These are phyloP conservation scores for Drosophila diplacantha DNA, from an alignment of 2,888 invertebrate species.

Conservation along the genomic window DNA sequence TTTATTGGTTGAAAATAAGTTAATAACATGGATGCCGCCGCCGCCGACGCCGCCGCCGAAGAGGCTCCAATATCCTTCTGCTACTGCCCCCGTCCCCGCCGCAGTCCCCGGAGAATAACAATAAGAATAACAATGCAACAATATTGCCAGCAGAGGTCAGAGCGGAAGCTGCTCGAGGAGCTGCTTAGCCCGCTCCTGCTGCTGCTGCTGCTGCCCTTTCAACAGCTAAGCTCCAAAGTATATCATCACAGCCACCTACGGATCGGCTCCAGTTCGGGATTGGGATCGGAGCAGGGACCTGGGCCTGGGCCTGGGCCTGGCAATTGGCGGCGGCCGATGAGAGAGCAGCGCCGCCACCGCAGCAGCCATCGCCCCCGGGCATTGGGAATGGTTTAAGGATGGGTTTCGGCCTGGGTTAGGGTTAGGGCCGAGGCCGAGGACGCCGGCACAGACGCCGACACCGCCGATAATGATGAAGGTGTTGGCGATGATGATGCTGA, in stretches of 20 bases:
- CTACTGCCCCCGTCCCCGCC: neutral
- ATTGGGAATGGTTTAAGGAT: slow-evolving; percentile 4
- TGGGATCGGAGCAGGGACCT: neutral
- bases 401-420: slow-evolving; percentile 1
- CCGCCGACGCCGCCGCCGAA: slow-evolving; percentile 16
- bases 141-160: slow-evolving; percentile 53
- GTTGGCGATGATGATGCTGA: slow-evolving; percentile 54
- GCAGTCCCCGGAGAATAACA: slow-evolving; percentile 8
- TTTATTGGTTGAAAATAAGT: slow-evolving; percentile 76
- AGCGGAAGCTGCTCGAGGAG: slow-evolving; percentile 20
- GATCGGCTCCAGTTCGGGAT: slow-evolving; percentile 41
- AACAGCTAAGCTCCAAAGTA: slow-evolving; percentile 65
- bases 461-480: slow-evolving; percentile 72
- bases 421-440: slow-evolving; percentile 13
- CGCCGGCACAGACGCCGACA: slow-evolving; percentile 45
- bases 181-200: neutral
- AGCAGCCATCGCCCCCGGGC: slow-evolving; percentile 46
- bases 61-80: slow-evolving; percentile 39
- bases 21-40: slow-evolving; percentile 72
- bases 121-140: slow-evolving; percentile 65
- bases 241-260: slow-evolving; percentile 76
- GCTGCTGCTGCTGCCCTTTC: slow-evolving; percentile 60
- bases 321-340: slow-evolving; percentile 42
- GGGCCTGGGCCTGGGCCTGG: neutral
- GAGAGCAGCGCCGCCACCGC: slow-evolving; percentile 50